These are phyloP conservation scores for Boloria euphrosyne DNA, from an alignment of 2,888 invertebrate genomes.

Conservation along the genomic window DNA sequence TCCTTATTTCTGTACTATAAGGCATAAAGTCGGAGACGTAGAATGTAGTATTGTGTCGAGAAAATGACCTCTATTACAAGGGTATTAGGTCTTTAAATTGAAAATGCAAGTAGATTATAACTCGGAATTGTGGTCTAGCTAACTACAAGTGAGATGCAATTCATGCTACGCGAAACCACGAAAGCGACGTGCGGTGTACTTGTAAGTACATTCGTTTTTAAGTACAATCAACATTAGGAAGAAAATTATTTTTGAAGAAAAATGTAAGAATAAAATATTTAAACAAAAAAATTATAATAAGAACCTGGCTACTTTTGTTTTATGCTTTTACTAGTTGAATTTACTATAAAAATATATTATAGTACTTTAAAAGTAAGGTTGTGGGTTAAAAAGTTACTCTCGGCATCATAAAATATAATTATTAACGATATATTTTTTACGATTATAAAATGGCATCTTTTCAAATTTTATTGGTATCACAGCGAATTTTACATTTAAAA, in stretches of 20 bases:
- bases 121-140: conserved; percentile 25
- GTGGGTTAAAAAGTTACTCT: no score
- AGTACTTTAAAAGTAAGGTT: no score
- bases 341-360: no score
- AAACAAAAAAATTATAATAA: not conserved
- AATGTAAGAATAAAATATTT: not conserved
- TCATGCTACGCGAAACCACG: conserved; percentile 21
- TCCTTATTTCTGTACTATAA: conserved; percentile 4
- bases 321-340: no score
- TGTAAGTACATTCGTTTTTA: not conserved
- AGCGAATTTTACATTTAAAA: no score
- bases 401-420: no score
- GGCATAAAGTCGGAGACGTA: not conserved
- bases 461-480: no score
- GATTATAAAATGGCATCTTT: no score
- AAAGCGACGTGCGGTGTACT: conserved; percentile 15
- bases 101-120: conserved; percentile 22
- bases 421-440: no score
- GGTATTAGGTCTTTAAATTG: conserved; percentile 12
- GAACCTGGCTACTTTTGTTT: no score
- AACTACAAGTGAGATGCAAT: conserved; percentile 29
- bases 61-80: conserved; percentile 6
- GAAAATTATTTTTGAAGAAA: not conserved
- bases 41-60: not conserved
- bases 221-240: no score